Evolutionary conservation across 2,888 invertebrate species (phyloP).

Genomic region (Plebejus anna): DNA sequence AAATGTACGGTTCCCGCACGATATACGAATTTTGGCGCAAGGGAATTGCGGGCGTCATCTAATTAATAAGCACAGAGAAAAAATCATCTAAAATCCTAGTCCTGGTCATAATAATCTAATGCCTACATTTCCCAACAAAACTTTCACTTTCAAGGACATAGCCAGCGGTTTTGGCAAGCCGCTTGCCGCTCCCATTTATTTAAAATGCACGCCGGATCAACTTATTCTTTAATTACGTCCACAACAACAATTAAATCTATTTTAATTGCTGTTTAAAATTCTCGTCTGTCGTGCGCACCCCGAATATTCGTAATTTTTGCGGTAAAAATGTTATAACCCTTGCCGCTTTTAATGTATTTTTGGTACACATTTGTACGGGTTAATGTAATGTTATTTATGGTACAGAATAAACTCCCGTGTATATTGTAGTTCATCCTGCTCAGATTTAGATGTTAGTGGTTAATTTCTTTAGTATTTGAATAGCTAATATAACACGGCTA

Average conservation of each 20-base stretch:
- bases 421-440: no score
- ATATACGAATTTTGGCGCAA: no score
- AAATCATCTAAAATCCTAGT: neutral
- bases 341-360: neutral
- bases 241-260: constrained; percentile 26
- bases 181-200: constrained; percentile 13
- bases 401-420: neutral
- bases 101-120: neutral
- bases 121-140: neutral
- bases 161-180: constrained; percentile 6
- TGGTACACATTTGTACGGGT: neutral
- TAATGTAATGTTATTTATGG: neutral
- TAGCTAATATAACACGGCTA: no score
- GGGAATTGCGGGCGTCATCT: no score
- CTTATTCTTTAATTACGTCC: constrained; percentile 20
- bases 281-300: neutral
- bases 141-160: neutral
- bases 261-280: constrained; percentile 26
- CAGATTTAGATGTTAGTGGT: no score
- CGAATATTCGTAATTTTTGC: neutral
- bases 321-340: neutral
- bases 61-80: neutral
- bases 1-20: no score
- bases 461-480: no score
- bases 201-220: constrained; percentile 24